Base-by-base conservation (phyloP, 2,113 vertebrate species). In the Anser brachyrhynchus region DNA sequence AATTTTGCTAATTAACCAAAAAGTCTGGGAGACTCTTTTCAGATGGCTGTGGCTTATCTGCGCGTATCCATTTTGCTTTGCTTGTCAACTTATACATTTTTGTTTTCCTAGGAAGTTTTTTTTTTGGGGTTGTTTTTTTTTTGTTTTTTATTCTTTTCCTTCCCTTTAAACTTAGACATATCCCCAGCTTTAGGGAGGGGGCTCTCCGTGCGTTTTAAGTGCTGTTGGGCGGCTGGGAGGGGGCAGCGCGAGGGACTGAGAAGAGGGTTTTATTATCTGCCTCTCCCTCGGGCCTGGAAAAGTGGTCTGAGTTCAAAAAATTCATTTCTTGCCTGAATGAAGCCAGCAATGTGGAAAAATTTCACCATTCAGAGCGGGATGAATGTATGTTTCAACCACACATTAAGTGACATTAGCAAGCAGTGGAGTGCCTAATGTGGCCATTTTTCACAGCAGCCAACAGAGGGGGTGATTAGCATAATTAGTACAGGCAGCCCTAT, bases 361-460 rank as follows among this genome's bases (percentile, higher is more conserved):
- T 99, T 99, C 98, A 98, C 98, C 98, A 99, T 99, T 99, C 98
- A 99, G 97, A 95, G 96, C 39, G 97, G 98, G 98, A 98, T 99
- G 99, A 99, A 99, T 99, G 99, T 99, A 98, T 99, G 98, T 99
- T 98, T 99, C 98, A 99, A 98, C 98, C 98, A 98, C 98, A 98
- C 99, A 99, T 99, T 98, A 99, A 98, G 99, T 98, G 98, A 98
- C 98, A 99, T 99, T 99, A 99, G 98, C 98, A 98, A 98, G 98
- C 99, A 99, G 98, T 99, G 98, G 98, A 99, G 98, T 99, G 99
- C 99, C 98, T 99, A 99, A 99, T 99, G 99, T 98, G 98, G 98
- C 98, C 98, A 99, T 99, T 99, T 99, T 99, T 99, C 99, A 98
- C 98, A 98, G 98, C 98, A 98, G 98, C 99, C 98, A 98, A 99